Conservation (phyloP, 2,113 vertebrate genomes). For the Petaurus breviceps region DNA sequence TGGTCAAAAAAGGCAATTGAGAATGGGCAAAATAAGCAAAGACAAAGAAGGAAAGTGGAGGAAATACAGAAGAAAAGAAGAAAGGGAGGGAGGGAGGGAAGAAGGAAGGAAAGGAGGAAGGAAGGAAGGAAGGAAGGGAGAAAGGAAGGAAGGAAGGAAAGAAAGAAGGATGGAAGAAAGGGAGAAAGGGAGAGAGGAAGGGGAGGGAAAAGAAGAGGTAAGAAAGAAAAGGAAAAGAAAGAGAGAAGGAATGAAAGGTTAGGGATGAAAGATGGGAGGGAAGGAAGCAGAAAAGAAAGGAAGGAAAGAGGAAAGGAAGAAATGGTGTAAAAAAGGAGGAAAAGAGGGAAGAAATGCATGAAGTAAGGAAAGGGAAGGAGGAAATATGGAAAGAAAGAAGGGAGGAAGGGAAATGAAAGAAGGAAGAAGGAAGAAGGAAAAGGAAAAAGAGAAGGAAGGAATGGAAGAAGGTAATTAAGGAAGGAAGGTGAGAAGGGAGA, state of each 20-base stretch:
- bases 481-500: too few relatives aligned
- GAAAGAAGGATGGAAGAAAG: not conserved
- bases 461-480: too few relatives aligned
- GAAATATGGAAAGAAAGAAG: rapidly evolving
- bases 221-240: not conserved
- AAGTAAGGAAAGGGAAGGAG: not conserved
- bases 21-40: not conserved
- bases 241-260: too few relatives aligned
- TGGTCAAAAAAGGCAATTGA: not conserved
- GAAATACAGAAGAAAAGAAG: not conserved
- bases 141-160: not conserved
- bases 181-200: not conserved
- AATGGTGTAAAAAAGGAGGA: not conserved
- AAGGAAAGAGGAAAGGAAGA: not conserved
- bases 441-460: not conserved
- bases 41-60: not conserved
- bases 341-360: not conserved
- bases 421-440: not conserved
- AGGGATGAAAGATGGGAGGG: not conserved
- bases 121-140: too few relatives aligned
- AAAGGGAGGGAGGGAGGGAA: too few relatives aligned
- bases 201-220: not conserved
- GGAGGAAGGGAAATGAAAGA: too few relatives aligned
- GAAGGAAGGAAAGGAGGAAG: not conserved
- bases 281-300: not conserved